Percentiles rank a stretch among this genome's conserved stretches.
Evolutionary conservation across 2,888 invertebrate genomes (phyloP).

Genomic region (Stenurella melanura): DNA sequence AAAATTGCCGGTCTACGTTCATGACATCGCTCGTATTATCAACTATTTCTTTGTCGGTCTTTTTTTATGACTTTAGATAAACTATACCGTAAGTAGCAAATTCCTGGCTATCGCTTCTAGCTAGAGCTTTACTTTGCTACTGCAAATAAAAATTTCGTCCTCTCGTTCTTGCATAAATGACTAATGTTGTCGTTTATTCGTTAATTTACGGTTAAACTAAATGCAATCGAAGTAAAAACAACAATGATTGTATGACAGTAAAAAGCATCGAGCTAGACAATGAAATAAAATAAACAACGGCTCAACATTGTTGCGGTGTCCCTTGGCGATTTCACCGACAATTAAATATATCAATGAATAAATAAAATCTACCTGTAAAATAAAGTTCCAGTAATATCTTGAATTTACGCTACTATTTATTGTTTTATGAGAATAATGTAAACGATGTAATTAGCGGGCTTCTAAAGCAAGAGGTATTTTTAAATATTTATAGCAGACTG

Average conservation of each 20-base stretch:
- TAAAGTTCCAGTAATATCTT: background rate
- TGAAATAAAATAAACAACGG: background rate
- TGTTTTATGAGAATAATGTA: slow-evolving; percentile 7
- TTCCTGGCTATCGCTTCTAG: too few relatives aligned
- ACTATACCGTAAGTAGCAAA: too few relatives aligned
- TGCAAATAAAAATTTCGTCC: too few relatives aligned
- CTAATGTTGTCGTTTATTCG: too few relatives aligned
- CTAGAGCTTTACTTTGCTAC: too few relatives aligned
- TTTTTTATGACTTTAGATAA: too few relatives aligned
- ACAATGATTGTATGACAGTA: background rate
- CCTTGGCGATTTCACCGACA: background rate
- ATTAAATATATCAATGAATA: slow-evolving; percentile 2
- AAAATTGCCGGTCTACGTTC: too few relatives aligned
- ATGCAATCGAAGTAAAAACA: background rate
- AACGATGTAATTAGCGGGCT: slow-evolving; percentile 2
- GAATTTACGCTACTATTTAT: slow-evolving; percentile 16
- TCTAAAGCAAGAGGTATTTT: background rate
- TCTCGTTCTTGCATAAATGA: too few relatives aligned
- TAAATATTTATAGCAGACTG: background rate
- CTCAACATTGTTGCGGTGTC: background rate
- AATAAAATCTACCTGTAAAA: background rate
- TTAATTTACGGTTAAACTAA: too few relatives aligned
- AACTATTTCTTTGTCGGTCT: too few relatives aligned
- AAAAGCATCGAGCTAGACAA: background rate
- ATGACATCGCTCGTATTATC: too few relatives aligned